Evolutionary conservation across 2,113 vertebrate species (phyloP), one percentile per base, ranked within the genome.

Genomic region (Rhea americana): DNA sequence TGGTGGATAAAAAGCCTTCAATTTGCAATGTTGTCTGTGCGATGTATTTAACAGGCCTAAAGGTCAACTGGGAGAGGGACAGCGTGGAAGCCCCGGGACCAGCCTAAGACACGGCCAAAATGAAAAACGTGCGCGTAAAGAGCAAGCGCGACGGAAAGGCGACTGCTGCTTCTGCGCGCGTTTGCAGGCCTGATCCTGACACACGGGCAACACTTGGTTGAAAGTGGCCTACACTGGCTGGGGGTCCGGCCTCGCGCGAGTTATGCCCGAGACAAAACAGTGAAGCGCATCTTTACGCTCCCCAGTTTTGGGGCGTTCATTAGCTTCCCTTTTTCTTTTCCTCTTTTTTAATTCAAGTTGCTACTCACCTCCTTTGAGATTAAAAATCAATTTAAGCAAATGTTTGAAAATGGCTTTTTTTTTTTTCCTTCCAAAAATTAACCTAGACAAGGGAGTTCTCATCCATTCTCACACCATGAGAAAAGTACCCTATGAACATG

Each of bases 91-190:
- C 6, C 14, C 15, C 0, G 1, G 16, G n/a, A 55, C 45, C 16
- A 81, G 68, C 11, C 22, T 20, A 37, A 25, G 11, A 20, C 13
- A 32, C 0, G 0, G 58, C 37, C 61, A 47, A 70, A 74, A 47
- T 0, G 0, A 75, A 45, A 37, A 80, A 63, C 26, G 21, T 45
- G 13, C 35, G 30, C 14, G 61, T 25, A 45, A 59, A n/a, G 37
- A 78, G 58, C 43, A 22, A 67, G 26, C 2, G 45, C 1, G 5
- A 61, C 66, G 80, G 43, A 66, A 11, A 28, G 18, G 12, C 24
- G 28, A 35, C 7, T 0, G 0, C 0, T 0, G 9, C 26, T 65
- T 39, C 51, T 7, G 24, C 1, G 4, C 0, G 0, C 0, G 0
- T 17, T 28, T 13, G 37, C 41, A 16, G 37, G 39, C 13, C 15